Percentiles rank a stretch among this genome's conserved stretches.
phyloP scores from a whole-genome alignment of 2,888 invertebrate genomes.

The Bellardia bayeri region DNA sequence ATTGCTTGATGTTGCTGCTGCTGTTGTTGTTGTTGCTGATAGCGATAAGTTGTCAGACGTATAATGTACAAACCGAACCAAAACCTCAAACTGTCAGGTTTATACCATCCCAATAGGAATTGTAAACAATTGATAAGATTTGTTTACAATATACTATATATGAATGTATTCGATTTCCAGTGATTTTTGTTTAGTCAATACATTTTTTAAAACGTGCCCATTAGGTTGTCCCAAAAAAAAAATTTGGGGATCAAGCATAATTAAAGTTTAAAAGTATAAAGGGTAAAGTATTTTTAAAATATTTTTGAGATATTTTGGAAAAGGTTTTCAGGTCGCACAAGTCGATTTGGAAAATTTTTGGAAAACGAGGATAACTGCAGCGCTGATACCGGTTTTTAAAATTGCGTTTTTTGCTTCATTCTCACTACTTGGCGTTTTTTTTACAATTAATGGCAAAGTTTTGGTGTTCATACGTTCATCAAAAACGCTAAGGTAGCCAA shows the following conservation, averaged over 20 bases:
- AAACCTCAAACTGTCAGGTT: constrained; percentile 42
- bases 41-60: constrained; percentile 55
- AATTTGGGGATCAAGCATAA: too few species aligned
- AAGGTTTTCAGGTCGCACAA: too few species aligned
- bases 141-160: not conserved
- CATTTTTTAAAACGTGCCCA: too few species aligned
- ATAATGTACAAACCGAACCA: constrained; percentile 37
- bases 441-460: constrained; percentile 4
- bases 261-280: too few species aligned
- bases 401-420: not conserved
- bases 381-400: constrained; percentile 11
- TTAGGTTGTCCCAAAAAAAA: too few species aligned
- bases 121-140: not conserved
- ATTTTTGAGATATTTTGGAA: too few species aligned
- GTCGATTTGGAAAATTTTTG: too few species aligned
- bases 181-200: not conserved
- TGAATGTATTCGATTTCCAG: not conserved
- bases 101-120: constrained; percentile 57
- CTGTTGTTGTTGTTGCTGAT: constrained; percentile 54
- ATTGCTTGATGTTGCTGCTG: constrained; percentile 17
- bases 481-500: not conserved
- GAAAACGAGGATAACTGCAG: too few species aligned
- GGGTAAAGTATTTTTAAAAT: too few species aligned
- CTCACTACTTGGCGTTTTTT: not conserved
- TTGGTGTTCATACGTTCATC: constrained; percentile 25